Evolutionary conservation across 2,797 vertebrate species (phyloP).

Genomic region (Squalus acanthias): DNA sequence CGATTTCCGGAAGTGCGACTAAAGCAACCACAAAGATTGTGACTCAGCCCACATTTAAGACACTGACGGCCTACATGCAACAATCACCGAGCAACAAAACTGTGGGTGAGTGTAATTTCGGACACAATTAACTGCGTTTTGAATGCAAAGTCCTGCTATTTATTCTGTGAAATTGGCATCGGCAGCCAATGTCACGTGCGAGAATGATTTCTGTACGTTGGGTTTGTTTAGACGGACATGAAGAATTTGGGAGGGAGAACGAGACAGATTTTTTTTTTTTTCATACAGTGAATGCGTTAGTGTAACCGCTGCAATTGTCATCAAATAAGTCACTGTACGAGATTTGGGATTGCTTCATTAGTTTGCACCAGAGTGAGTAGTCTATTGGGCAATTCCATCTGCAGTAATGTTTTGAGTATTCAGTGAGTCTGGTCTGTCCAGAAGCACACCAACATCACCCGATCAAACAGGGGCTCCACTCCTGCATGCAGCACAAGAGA

Average conservation of each 20-base stretch:
- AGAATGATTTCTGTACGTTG: neutral
- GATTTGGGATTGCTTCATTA: neutral
- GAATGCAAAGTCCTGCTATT: neutral
- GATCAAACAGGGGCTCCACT: neutral
- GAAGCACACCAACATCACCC: neutral
- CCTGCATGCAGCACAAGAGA: no score
- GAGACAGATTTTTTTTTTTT: neutral
- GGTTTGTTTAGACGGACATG: neutral
- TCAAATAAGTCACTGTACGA: neutral
- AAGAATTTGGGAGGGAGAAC: neutral
- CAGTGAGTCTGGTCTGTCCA: neutral
- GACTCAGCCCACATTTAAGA: neutral
- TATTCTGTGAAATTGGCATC: neutral
- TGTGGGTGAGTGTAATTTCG: neutral
- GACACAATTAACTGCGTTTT: neutral
- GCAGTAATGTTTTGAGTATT: neutral
- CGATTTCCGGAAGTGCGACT: neutral
- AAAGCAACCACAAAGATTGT: no score
- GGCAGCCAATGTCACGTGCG: neutral
- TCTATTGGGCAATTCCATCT: rapidly evolving
- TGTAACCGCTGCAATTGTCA: neutral
- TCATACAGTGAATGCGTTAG: neutral
- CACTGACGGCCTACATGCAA: rapidly evolving
- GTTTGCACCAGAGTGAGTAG: neutral
- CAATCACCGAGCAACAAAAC: no score